These are phyloP conservation scores for Pelvicachromis taeniatus DNA, from an alignment of 2,113 vertebrate species.

Conservation along the genomic window DNA sequence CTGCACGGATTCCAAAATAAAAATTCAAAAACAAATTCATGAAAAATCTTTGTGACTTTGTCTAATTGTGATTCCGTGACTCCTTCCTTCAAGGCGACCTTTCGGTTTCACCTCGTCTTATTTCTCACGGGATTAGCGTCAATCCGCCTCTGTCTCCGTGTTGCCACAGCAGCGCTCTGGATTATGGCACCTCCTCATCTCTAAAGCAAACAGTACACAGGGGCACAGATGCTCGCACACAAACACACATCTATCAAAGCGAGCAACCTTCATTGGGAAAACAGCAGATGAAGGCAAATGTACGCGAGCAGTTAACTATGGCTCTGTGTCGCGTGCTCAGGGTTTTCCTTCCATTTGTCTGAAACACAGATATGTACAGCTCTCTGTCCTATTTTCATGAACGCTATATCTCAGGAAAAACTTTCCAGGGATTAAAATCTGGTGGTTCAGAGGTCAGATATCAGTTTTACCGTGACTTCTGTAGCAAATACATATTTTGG, in stretches of 20 bases:
- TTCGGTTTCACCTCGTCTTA: slow-evolving; percentile 28
- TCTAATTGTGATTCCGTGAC: slow-evolving; percentile 4
- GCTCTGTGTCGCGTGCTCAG: neutral
- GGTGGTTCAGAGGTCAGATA: neutral
- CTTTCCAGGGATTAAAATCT: neutral
- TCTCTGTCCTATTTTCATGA: neutral
- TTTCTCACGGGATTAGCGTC: slow-evolving; percentile 37
- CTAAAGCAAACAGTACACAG: slow-evolving; percentile 50
- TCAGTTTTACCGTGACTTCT: neutral
- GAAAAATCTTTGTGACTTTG: neutral
- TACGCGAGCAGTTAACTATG: slow-evolving; percentile 7
- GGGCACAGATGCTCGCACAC: slow-evolving; percentile 45
- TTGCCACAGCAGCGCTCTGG: slow-evolving; percentile 44
- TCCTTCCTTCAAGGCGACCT: slow-evolving; percentile 15
- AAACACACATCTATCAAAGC: slow-evolving; percentile 46
- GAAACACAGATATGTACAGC: neutral
- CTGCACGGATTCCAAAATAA: neutral
- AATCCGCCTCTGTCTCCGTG: slow-evolving; percentile 32
- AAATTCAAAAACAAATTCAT: neutral
- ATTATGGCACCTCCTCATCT: slow-evolving; percentile 57
- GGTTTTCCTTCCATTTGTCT: neutral
- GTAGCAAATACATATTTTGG: neutral
- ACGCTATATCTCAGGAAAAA: neutral
- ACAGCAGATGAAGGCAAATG: slow-evolving; percentile 37
- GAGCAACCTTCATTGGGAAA: slow-evolving; percentile 32